These are phyloP conservation scores for Gymnogyps californianus DNA, from an alignment of 2,113 vertebrate species.

Conservation along the genomic window DNA sequence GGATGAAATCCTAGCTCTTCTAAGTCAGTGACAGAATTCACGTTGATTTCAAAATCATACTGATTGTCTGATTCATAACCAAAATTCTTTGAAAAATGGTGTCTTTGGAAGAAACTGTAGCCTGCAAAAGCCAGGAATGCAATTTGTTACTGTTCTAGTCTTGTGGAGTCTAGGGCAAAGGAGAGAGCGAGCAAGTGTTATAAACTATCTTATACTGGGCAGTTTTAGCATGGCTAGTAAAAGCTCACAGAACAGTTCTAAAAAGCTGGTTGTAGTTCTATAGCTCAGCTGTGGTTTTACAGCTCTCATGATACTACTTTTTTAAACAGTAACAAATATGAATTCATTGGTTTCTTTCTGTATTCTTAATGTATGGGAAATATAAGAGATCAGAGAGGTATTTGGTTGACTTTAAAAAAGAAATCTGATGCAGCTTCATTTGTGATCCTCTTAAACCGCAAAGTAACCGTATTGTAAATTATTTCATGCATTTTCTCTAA, in stretches of 20 bases:
- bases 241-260: neutral
- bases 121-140: neutral
- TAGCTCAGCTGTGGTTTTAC: neutral
- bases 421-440: neutral
- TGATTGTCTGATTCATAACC: neutral
- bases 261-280: neutral
- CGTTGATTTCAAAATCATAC: neutral
- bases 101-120: neutral
- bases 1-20: neutral
- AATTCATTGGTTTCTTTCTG: neutral
- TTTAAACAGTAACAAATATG: neutral
- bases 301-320: neutral
- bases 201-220: neutral
- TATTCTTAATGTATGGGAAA: neutral
- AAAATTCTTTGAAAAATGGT: rapidly evolving
- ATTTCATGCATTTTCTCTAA: neutral
- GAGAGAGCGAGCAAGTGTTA: neutral
- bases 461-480: neutral
- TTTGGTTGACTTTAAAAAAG: neutral
- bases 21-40: neutral
- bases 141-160: neutral
- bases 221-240: neutral
- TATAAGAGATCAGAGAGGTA: neutral
- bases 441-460: neutral
- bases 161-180: neutral